A percentile compares a stretch with the other conserved stretches of the same genome.
phyloP scores from a whole-genome alignment of 2,797 vertebrate species.

The Telmatherina bonti region DNA sequence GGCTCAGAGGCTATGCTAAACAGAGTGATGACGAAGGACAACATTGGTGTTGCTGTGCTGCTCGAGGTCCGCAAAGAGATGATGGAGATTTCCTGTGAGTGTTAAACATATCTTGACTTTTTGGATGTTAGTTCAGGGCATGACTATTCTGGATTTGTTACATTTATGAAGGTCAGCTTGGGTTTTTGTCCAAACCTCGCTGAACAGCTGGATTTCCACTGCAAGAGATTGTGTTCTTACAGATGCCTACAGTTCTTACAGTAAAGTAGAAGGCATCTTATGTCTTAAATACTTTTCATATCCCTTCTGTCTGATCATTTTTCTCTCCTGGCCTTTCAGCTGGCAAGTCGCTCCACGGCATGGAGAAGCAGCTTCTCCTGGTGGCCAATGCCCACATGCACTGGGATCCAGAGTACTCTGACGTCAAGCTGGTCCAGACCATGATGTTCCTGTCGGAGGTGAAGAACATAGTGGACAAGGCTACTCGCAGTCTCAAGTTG shows the following conservation, averaged over 20 bases:
- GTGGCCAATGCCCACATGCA: slow-evolving; percentile 99
- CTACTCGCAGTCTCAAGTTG: slow-evolving; percentile 92
- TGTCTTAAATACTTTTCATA: background rate
- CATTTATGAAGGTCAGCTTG: background rate
- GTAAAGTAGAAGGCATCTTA: background rate
- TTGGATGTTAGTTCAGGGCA: background rate
- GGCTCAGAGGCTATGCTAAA: slow-evolving; percentile 98
- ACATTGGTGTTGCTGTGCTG: slow-evolving; percentile 95
- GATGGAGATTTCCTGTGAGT: slow-evolving; percentile 95
- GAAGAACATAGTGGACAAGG: slow-evolving; percentile 98
- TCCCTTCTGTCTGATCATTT: background rate
- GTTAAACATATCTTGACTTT: background rate
- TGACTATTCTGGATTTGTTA: background rate
- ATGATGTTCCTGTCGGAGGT: slow-evolving; percentile 99
- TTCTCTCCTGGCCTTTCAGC: slow-evolving; percentile 76
- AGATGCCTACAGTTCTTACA: background rate
- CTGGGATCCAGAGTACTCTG: slow-evolving; percentile 98
- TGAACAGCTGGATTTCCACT: background rate
- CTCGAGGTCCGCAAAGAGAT: slow-evolving; percentile 95
- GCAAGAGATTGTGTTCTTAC: too few species aligned
- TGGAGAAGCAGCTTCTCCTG: slow-evolving; percentile 96
- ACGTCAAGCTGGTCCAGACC: slow-evolving; percentile 97
- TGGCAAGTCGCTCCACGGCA: slow-evolving; percentile 91
- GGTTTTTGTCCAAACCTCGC: background rate
- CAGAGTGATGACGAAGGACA: slow-evolving; percentile 99